Evolutionary conservation across 2,113 vertebrate genomes (phyloP).

Genomic region (Chionodraco myersi): DNA sequence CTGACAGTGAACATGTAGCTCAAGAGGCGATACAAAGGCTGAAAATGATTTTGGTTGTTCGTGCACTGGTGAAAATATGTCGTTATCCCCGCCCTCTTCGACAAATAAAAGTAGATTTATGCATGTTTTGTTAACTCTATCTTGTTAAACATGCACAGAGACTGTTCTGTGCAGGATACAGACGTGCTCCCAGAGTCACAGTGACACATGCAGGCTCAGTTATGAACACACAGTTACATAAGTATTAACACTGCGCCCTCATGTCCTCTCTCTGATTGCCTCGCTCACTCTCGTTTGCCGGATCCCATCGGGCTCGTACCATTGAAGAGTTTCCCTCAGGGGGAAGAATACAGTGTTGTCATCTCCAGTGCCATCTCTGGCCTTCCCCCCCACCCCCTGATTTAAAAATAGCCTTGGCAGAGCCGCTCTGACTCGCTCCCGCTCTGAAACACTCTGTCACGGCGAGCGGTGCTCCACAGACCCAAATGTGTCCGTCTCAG

Average conservation of each 20-base stretch:
- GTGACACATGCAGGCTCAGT: conserved; percentile 31
- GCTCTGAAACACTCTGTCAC: conserved; percentile 46
- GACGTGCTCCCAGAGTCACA: conserved; percentile 19
- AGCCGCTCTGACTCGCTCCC: conserved; percentile 37
- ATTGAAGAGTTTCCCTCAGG: conserved; percentile 68
- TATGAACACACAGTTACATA: conserved; percentile 63
- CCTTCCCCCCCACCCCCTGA: conserved; percentile 42
- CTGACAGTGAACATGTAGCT: background rate
- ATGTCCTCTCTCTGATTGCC: conserved; percentile 52
- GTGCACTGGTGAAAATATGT: background rate
- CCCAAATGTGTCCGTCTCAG: conserved; percentile 71
- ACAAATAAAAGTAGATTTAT: background rate
- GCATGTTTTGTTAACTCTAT: background rate
- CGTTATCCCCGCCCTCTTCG: background rate
- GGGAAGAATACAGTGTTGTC: conserved; percentile 71
- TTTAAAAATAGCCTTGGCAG: conserved; percentile 76
- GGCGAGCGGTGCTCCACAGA: conserved; percentile 62
- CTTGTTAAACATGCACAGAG: background rate
- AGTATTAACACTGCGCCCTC: conserved; percentile 60
- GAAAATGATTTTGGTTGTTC: background rate
- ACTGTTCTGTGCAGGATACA: background rate
- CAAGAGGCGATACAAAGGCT: conserved; percentile 15
- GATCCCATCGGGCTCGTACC: conserved; percentile 59
- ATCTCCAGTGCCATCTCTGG: conserved; percentile 71
- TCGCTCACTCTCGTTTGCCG: conserved; percentile 52